Evolutionary conservation across 2,113 vertebrate species (phyloP).

Genomic region (Bufo gargarizans): DNA sequence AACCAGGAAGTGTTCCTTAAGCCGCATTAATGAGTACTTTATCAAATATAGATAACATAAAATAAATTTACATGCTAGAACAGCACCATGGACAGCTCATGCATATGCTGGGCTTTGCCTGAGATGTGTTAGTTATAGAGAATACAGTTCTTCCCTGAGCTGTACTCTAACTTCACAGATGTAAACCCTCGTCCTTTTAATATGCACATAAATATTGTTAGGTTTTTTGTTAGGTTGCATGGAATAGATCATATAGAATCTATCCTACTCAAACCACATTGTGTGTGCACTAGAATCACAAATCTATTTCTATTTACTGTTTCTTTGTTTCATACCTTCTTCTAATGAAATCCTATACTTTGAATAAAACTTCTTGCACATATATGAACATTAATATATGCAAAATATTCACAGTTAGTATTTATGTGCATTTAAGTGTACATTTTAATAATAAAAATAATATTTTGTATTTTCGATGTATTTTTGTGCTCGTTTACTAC

Average conservation of each 20-base stretch:
- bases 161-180: background rate
- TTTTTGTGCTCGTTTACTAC: no score
- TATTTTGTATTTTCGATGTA: no score
- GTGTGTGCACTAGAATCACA: background rate
- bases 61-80: background rate
- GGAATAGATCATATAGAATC: background rate
- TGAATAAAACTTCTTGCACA: no score
- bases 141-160: background rate
- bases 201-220: background rate
- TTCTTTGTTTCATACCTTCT: no score
- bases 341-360: no score
- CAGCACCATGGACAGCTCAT: slow-evolving; percentile 22
- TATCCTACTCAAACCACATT: background rate
- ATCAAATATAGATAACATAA: background rate
- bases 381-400: no score
- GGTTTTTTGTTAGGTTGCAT: background rate
- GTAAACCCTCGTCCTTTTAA: background rate
- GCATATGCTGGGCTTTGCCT: background rate
- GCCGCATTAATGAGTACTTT: background rate
- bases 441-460: no score
- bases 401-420: no score
- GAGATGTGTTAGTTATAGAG: background rate
- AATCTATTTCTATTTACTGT: background rate
- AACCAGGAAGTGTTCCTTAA: background rate
- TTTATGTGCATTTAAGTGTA: no score